A percentile compares a stretch with the other conserved stretches of the same genome.
Evolutionary conservation across 2,888 invertebrate genomes (phyloP).

Genomic region (Apamea crenata): DNA sequence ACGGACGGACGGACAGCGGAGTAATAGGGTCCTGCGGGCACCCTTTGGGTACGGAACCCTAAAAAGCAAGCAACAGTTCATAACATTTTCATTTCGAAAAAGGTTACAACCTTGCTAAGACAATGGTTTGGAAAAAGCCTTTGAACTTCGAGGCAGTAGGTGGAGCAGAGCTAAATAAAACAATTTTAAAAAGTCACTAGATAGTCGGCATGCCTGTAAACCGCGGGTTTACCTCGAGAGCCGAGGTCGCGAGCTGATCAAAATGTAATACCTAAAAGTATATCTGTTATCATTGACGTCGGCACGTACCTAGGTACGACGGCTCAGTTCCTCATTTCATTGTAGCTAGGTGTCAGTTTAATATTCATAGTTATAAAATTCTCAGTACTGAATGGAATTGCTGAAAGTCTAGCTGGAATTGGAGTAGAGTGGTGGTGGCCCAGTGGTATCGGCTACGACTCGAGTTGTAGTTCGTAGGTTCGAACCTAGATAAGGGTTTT

Average conservation of each 20-base stretch:
- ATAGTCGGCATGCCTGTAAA: constrained; percentile 28
- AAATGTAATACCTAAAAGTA: constrained; percentile 37
- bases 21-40: too few species aligned
- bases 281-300: constrained; percentile 2
- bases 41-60: too few species aligned
- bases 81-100: neutral
- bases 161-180: constrained; percentile 22
- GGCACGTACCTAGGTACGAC: constrained; percentile 12
- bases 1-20: too few species aligned
- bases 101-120: neutral
- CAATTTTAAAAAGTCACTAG: constrained; percentile 42
- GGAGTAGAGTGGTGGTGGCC: neutral
- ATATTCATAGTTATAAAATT: neutral
- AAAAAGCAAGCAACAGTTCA: too few species aligned
- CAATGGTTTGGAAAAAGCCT: neutral
- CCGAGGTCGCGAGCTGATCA: constrained; percentile 46
- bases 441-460: neutral
- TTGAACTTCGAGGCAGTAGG: constrained; percentile 31
- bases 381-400: neutral
- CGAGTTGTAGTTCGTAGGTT: neutral
- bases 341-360: constrained; percentile 14
- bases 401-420: neutral
- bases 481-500: neutral
- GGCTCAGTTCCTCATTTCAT: constrained; percentile 35
- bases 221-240: constrained; percentile 53